Conservation (phyloP, 2,888 invertebrate species). For the Coleophora deauratella region DNA sequence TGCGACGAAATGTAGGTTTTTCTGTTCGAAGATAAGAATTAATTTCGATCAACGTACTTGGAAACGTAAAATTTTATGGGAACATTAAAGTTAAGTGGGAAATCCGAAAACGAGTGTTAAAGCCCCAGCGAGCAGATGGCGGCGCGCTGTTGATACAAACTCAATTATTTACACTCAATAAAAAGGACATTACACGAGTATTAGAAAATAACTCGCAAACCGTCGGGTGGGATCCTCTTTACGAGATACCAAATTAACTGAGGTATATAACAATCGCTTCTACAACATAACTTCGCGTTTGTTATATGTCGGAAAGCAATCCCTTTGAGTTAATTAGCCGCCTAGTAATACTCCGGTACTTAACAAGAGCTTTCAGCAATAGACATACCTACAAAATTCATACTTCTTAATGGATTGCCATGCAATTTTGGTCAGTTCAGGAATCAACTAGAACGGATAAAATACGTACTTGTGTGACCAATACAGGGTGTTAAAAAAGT, state of each 20-base stretch:
- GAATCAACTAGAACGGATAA: too few relatives aligned
- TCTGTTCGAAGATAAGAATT: constrained; percentile 26
- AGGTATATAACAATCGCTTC: constrained; percentile 2
- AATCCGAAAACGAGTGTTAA: constrained; percentile 69
- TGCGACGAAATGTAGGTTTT: constrained; percentile 30
- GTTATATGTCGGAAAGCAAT: constrained; percentile 7
- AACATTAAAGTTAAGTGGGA: constrained; percentile 71
- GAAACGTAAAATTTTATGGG: constrained; percentile 62
- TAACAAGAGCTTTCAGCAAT: too few relatives aligned
- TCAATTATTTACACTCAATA: constrained; percentile 74
- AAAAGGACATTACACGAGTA: constrained; percentile 69
- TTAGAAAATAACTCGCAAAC: constrained; percentile 61
- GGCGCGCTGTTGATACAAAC: constrained; percentile 63
- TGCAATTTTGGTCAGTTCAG: too few relatives aligned
- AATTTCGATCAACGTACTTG: constrained; percentile 25
- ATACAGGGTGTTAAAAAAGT: too few relatives aligned
- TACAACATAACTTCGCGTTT: constrained; percentile 7
- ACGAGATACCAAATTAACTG: constrained; percentile 36
- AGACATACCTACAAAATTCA: too few relatives aligned
- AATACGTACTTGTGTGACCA: too few relatives aligned
- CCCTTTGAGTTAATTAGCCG: constrained; percentile 13
- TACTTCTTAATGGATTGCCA: too few relatives aligned
- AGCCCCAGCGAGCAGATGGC: constrained; percentile 58
- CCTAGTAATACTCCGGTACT: constrained; percentile 3
- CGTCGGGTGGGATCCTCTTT: constrained; percentile 35